Base-by-base conservation (phyloP, 1,140 invertebrate species). In the Ips typographus region DNA sequence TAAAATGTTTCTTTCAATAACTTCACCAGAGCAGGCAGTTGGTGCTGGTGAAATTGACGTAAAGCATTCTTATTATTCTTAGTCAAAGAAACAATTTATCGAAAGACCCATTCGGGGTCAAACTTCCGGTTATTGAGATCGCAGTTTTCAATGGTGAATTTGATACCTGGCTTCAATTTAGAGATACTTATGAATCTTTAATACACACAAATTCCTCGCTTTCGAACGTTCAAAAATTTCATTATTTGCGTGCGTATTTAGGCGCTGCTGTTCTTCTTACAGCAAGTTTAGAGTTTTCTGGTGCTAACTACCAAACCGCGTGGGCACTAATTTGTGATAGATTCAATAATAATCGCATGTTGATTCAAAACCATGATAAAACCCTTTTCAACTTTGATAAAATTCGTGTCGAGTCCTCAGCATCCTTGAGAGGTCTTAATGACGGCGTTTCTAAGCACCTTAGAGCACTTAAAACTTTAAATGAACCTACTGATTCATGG, bases 281-380 rank as follows among this genome's bases (percentile, higher is more conserved):
- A 55, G 3, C 4, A 43, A 53, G 4, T 8, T 1, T 75, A 2
- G 73, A 73, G 39, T 73, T 76, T 36, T 69, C 51, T 1, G 61
- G 70, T 6, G 63, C 51, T 8, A 79, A 77, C 70, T 80, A 78
- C 57, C 39, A 36, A 2, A 65, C 57, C 22, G 78, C 77, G 3
- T 78, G 77, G 76, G 58, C n/a, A n/a, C n/a, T n/a, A n/a, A n/a
- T n/a, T n/a, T n/a, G n/a, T n/a, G n/a, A n/a, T n/a, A n/a, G n/a
- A n/a, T n/a, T n/a, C n/a, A n/a, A n/a, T n/a, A n/a, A n/a, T n/a
- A n/a, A n/a, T n/a, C n/a, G n/a, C n/a, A n/a, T n/a, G n/a, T n/a
- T n/a, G n/a, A n/a, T n/a, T n/a, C n/a, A n/a, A n/a, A n/a, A n/a
- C n/a, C n/a, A n/a, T n/a, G n/a, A n/a, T n/a, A n/a, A n/a, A n/a